Evolutionary conservation across 1,140 invertebrate genomes (phyloP).

Genomic region (Diabrotica virgifera): DNA sequence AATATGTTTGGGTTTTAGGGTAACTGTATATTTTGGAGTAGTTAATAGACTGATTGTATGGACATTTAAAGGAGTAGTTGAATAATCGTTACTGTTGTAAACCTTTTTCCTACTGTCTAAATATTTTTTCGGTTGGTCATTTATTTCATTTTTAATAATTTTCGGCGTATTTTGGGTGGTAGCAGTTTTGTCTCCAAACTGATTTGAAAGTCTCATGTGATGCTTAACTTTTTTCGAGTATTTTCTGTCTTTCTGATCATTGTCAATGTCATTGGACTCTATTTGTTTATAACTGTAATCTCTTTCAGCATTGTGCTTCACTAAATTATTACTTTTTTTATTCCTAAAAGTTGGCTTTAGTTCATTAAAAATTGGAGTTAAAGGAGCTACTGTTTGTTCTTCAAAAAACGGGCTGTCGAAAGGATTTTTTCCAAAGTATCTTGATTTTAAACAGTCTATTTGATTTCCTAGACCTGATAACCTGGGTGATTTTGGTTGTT

Average conservation of each 20-base stretch:
- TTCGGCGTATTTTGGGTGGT: too few species aligned
- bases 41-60: conserved; percentile 25
- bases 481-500: conserved; percentile 40
- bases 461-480: conserved; percentile 62
- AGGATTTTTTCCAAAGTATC: conserved; percentile 71
- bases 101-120: too few species aligned
- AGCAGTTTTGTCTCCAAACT: too few species aligned
- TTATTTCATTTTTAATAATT: conserved; percentile 1
- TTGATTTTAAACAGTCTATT: conserved; percentile 70
- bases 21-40: conserved; percentile 36
- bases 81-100: too few species aligned
- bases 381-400: conserved; percentile 50
- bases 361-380: conserved; percentile 34
- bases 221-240: neutral
- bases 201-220: neutral
- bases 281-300: too few species aligned
- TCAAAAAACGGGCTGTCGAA: conserved; percentile 72
- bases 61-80: neutral
- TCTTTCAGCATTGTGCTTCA: too few species aligned
- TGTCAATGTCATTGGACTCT: neutral
- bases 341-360: neutral
- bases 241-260: too few species aligned
- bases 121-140: neutral
- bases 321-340: neutral
- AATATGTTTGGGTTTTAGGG: conserved; percentile 37